phyloP scores from a whole-genome alignment of 2,888 invertebrate genomes.

The Erpobdella octoculata region DNA sequence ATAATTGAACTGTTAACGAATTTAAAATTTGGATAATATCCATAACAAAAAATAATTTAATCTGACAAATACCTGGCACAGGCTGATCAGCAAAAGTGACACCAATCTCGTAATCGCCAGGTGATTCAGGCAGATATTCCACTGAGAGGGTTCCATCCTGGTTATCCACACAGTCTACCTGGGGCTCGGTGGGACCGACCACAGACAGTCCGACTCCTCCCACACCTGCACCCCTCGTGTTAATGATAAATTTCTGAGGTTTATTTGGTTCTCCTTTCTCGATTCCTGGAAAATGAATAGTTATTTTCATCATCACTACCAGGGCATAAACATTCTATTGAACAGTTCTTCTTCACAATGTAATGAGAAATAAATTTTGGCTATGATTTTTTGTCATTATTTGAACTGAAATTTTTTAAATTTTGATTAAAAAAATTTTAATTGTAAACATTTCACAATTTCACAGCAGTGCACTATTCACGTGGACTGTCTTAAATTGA shows the following conservation, averaged over 20 bases:
- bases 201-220: slow-evolving; percentile 73
- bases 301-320: too few species aligned
- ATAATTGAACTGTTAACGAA: too few species aligned
- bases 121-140: slow-evolving; percentile 63
- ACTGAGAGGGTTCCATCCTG: slow-evolving; percentile 76
- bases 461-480: too few species aligned
- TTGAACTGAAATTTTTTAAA: too few species aligned
- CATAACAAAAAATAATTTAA: neutral
- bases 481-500: too few species aligned
- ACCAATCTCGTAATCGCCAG: slow-evolving; percentile 68
- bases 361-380: too few species aligned
- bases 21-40: too few species aligned
- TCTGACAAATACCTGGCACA: slow-evolving; percentile 59
- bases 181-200: slow-evolving; percentile 69
- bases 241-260: slow-evolving; percentile 70
- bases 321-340: too few species aligned
- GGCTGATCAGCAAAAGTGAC: slow-evolving; percentile 75
- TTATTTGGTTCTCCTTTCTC: slow-evolving; percentile 65
- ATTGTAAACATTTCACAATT: too few species aligned
- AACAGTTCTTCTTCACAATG: too few species aligned
- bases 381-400: too few species aligned
- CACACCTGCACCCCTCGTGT: slow-evolving; percentile 68
- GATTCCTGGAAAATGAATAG: slow-evolving; percentile 57
- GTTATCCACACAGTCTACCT: slow-evolving; percentile 75
- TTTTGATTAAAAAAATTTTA: too few species aligned